Percentiles rank a stretch among this genome's conserved stretches.
Conservation (phyloP, 2,888 invertebrate genomes). For the Ctena decussata region DNA sequence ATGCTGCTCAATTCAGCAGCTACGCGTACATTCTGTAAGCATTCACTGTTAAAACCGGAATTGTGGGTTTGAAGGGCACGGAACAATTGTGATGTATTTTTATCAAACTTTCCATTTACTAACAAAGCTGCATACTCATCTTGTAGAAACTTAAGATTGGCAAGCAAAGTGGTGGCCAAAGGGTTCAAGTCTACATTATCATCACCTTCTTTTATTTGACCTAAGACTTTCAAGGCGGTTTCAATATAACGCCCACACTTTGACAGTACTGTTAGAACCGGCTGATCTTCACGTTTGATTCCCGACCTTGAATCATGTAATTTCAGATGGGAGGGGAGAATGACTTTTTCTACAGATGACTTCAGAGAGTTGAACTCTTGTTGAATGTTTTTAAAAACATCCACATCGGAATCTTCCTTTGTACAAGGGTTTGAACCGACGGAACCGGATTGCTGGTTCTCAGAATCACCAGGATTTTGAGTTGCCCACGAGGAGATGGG, state of each 20-base stretch:
- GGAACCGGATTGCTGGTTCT: not conserved
- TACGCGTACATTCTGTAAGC: not conserved
- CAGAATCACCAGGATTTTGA: not conserved
- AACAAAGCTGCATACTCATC: conserved; percentile 41
- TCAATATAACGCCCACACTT: conserved; percentile 16
- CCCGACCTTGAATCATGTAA: conserved; percentile 31
- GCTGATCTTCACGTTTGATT: conserved; percentile 19
- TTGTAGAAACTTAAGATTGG: conserved; percentile 26
- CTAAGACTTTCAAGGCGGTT: not conserved
- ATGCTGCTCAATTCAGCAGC: not conserved
- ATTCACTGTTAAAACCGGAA: conserved; percentile 5
- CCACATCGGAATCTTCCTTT: not conserved
- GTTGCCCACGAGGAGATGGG: not conserved
- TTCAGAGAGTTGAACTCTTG: conserved; percentile 14
- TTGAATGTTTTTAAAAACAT: conserved; percentile 18
- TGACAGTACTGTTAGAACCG: not conserved
- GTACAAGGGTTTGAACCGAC: not conserved
- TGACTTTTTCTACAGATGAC: not conserved
- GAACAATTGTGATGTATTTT: conserved; percentile 11
- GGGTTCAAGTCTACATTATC: not conserved
- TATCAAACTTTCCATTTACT: conserved; percentile 40
- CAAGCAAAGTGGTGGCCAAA: conserved; percentile 2
- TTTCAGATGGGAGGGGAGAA: conserved; percentile 1
- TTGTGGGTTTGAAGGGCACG: not conserved
- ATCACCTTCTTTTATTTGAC: not conserved